Evolutionary conservation across 2,113 vertebrate genomes (phyloP), one percentile per base, ranked within the genome.

Genomic region (Alligator mississippiensis): DNA sequence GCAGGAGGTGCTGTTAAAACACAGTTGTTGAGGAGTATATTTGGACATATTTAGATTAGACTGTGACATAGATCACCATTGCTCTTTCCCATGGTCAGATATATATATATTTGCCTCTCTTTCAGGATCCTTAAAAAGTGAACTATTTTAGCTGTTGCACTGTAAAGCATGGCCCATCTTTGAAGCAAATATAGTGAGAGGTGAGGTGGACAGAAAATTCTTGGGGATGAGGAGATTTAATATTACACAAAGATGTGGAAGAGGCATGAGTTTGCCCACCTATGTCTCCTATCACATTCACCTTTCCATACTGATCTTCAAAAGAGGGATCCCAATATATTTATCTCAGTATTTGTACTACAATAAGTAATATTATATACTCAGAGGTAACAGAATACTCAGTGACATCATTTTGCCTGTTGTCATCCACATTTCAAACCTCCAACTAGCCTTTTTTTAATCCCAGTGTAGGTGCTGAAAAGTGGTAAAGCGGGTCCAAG

Each of bases 21-120:
- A 74, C 11, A 34, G 83, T 68, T 57, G 8, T 63, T 92, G 61
- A 90, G 80, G 77, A 84, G 30, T 80, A 83, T 82, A 93, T 66
- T 57, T 72, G 55, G 88, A 90, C 5, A 61, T 89, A 91, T 95
- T 92, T 89, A 87, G 22, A 68, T 90, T 88, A 54, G 57, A 82
- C 25, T 86, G 77, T 63, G 38, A 85, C 30, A 28, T 78, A 88
- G 81, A 91, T 83, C 63, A 93, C 91, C 77, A 21, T 80, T 82
- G 9, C 80, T 84, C 47, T 95, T 90, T 89, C 64, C 58, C 87
- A 84, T 0, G 0, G 58, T 84, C 75, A 75, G 9, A 47, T 9
- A 47, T 47, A 47, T 47, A 47, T 47, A n/a, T 7, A 68, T 68
- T 68, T n/a, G 28, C 62, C 25, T 77, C 6, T 77, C 30, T 82